A percentile compares a stretch with the other conserved stretches of the same genome.
Conservation (phyloP, 30 jellyfish, hydroid and myxozoan species). For the Turritopsis dohrnii region DNA sequence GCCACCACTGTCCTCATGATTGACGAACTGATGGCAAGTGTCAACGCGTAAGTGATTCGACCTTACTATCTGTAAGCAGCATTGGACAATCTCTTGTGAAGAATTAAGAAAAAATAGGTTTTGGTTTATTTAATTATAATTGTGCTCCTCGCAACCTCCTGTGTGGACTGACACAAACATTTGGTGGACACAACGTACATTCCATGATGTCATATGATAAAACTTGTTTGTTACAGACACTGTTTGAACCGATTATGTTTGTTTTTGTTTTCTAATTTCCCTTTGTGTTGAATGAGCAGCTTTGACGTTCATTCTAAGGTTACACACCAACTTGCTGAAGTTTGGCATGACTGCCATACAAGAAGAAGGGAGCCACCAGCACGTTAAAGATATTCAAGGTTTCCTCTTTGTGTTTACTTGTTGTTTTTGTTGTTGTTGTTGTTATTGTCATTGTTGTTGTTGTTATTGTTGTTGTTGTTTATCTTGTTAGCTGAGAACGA, state of each 20-base stretch:
- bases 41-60: conserved; percentile 34
- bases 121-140: too few relatives aligned
- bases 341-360: conserved; percentile 46
- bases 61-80: too few relatives aligned
- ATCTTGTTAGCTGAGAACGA: neutral
- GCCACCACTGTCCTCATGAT: conserved; percentile 33
- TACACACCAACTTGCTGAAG: conserved; percentile 62
- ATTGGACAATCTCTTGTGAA: neutral
- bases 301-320: conserved; percentile 18
- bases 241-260: too few relatives aligned
- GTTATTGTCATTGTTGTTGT: neutral
- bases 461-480: neutral
- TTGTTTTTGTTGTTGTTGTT: conserved; percentile 4
- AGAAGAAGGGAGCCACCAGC: conserved; percentile 25
- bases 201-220: too few relatives aligned
- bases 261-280: too few relatives aligned
- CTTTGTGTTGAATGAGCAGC: neutral
- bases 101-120: too few relatives aligned
- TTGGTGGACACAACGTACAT: too few relatives aligned
- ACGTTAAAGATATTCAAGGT: conserved; percentile 29
- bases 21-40: conserved; percentile 33
- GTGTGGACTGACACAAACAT: too few relatives aligned
- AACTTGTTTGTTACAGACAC: too few relatives aligned
- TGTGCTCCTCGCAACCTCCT: too few relatives aligned
- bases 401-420: neutral